These are phyloP conservation scores for Oscheius sp. DNA, from an alignment of 2,888 invertebrate genomes.

Conservation along the genomic window DNA sequence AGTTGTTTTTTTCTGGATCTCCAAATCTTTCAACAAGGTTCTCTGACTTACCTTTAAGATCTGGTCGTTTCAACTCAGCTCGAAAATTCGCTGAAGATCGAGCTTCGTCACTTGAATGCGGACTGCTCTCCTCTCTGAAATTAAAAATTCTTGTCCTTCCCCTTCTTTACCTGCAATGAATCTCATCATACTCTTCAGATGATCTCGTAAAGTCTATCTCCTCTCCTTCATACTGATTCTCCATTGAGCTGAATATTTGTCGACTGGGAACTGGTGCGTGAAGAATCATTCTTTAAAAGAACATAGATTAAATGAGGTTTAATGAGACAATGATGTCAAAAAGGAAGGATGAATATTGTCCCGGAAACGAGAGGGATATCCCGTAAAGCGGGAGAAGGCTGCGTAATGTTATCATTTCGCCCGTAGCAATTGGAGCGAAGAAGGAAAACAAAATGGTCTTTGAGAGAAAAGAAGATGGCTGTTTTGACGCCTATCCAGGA, in stretches of 20 bases:
- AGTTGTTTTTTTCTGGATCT: not conserved
- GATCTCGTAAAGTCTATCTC: not conserved
- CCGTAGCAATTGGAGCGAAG: not conserved
- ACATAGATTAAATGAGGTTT: not conserved
- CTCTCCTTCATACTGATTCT: slow-evolving; percentile 7
- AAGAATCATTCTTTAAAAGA: slow-evolving; percentile 7
- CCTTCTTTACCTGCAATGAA: slow-evolving; percentile 8
- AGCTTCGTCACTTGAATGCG: slow-evolving; percentile 17
- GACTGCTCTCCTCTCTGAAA: slow-evolving; percentile 24
- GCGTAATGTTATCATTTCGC: no score
- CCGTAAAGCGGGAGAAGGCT: not conserved
- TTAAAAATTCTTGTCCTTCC: not conserved
- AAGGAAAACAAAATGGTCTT: not conserved
- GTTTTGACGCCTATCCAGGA: not conserved
- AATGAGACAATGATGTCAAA: not conserved
- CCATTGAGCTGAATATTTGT: slow-evolving; percentile 10
- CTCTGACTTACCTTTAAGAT: slow-evolving; percentile 53
- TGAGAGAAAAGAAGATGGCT: not conserved
- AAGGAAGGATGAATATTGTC: no score
- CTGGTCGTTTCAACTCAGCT: slow-evolving; percentile 50
- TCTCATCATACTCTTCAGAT: slow-evolving; percentile 19
- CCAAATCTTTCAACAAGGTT: no score
- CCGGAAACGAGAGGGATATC: not conserved
- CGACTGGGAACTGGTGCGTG: slow-evolving; percentile 8
- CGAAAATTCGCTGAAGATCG: slow-evolving; percentile 12